Base-by-base conservation (phyloP, 2,888 invertebrate species). In the Chorisops tibialis region DNA sequence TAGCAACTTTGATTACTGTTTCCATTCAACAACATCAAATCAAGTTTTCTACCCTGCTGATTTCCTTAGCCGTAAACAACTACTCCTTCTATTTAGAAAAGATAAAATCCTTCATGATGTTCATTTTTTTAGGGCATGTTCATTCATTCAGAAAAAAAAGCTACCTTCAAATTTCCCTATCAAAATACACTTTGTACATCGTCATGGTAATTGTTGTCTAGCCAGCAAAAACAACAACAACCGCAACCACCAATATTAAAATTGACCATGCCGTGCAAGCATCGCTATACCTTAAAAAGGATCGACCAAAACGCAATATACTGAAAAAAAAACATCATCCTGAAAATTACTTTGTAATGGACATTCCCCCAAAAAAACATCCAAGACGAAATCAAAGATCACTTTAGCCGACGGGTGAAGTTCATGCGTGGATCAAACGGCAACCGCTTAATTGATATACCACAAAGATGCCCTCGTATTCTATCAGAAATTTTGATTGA, bases 161-260 rank as follows among this genome's bases (percentile, higher is more conserved):
- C n/a, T 30, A 24, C 43, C 43, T 43, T 43, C 30, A 50, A 43
- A 41, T 24, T 52, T 39, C 18, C 39, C 52, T 18, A 52, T 52
- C 52, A 52, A 7, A 52, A 52, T 24, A 30, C 39, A 30, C 30
- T 56, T 45, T 56, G 24, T 56, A 56, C 56, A 16, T 24, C 30
- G 56, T 56, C 56, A 56, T 56, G 56, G 56, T 35, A 43, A 56
- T 56, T 56, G 56, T 43, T 45, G 56, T 56, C 56, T 56, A 56
- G 43, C 43, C 56, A 56, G 43, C 30, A 43, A 56, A 12, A 24
- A 56, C 56, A 56, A 43, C 30, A 43, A 56, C 16, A 24, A 56
- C 43, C 45, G 39, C 14, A 9, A n/a, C 41, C 4, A 7, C 39
- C 54, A 41, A 54, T 21, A 24, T 14, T 56, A 5, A 56, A 56